These are phyloP conservation scores for Nyctereutes procyonoides DNA, from an alignment of 2,113 vertebrate genomes.

Conservation along the genomic window DNA sequence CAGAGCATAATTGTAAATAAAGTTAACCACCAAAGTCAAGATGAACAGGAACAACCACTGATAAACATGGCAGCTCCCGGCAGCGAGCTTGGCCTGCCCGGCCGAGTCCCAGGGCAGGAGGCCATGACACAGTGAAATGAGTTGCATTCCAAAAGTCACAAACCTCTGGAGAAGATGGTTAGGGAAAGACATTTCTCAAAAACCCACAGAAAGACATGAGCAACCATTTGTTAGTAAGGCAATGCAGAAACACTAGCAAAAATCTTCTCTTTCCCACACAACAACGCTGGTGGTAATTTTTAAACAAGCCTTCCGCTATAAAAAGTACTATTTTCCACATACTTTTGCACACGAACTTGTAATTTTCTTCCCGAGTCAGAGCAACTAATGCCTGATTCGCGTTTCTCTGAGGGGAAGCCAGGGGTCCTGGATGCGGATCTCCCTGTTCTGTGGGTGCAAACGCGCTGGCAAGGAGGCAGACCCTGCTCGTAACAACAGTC, in stretches of 20 bases:
- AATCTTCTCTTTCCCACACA: not conserved
- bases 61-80: not conserved
- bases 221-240: not conserved
- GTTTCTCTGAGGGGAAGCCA: not conserved
- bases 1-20: not conserved
- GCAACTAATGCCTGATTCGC: no score
- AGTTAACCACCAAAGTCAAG: slow-evolving; percentile 42
- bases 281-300: not conserved
- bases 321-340: not conserved
- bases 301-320: not conserved
- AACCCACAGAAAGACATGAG: not conserved
- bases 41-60: not conserved
- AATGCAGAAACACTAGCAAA: not conserved
- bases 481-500: not conserved
- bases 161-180: not conserved
- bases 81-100: not conserved
- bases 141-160: not conserved
- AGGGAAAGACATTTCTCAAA: not conserved
- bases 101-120: not conserved
- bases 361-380: not conserved
- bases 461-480: not conserved
- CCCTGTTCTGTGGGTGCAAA: not conserved
- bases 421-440: not conserved
- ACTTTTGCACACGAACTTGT: not conserved
- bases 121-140: not conserved